Conservation (phyloP, 2,888 invertebrate species). For the Tridacna crocea region DNA sequence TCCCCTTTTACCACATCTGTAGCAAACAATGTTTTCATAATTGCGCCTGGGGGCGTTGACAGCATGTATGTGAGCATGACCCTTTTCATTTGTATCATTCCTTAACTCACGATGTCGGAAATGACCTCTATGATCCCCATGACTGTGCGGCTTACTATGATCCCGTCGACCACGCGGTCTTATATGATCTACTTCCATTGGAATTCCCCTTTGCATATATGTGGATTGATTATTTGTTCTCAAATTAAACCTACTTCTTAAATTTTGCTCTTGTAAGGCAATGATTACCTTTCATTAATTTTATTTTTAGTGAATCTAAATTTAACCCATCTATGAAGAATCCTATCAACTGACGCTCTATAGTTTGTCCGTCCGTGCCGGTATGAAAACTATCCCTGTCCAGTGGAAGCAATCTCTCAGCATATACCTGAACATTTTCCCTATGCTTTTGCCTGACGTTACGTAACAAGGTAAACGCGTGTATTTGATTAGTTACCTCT, state of each 20-base stretch:
- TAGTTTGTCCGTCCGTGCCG: background rate
- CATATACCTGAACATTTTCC: slow-evolving; percentile 46
- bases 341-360: slow-evolving; percentile 39
- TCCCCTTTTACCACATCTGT: background rate
- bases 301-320: slow-evolving; percentile 37
- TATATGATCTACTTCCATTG: slow-evolving; percentile 41
- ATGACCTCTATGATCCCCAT: too few species aligned
- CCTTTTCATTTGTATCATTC: background rate
- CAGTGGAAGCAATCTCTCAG: slow-evolving; percentile 36
- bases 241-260: slow-evolving; percentile 36
- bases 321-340: slow-evolving; percentile 43
- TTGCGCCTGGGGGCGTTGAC: background rate
- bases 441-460: slow-evolving; percentile 34
- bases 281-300: slow-evolving; percentile 46
- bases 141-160: slow-evolving; percentile 3
- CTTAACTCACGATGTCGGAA: too few species aligned
- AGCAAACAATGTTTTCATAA: background rate
- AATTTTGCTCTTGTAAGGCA: slow-evolving; percentile 42
- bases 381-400: slow-evolving; percentile 36
- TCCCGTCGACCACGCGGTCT: background rate
- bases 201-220: background rate
- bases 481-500: slow-evolving; percentile 39
- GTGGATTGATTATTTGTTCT: slow-evolving; percentile 19
- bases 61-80: background rate
- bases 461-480: slow-evolving; percentile 39